A percentile compares a stretch with the other conserved stretches of the same genome.
phyloP scores from a whole-genome alignment of 2,113 vertebrate genomes.

The pig (Sus scrofa) region T2T-Sscrofa CM000812.6:258070501-258071000 shows the following conservation, averaged over 20 bases:
- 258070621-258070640: constrained; percentile 69
- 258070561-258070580: constrained; percentile 77
- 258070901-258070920: constrained; percentile 48
- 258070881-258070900: constrained; percentile 28
- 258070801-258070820: constrained; percentile 73
- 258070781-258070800: constrained; percentile 58
- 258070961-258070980: not conserved
- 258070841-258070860: constrained; percentile 63
- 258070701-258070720: constrained; percentile 81
- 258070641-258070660: constrained; percentile 75
- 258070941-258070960: not conserved
- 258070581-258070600: constrained; percentile 82
- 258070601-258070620: constrained; percentile 79
- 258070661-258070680: constrained; percentile 56
- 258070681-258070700: constrained; percentile 70
- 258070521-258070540: constrained; percentile 80
- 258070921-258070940: not conserved
- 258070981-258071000: not conserved
- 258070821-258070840: constrained; percentile 73
- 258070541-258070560: constrained; percentile 81
- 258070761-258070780: constrained; percentile 80
- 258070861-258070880: constrained; percentile 66
- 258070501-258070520: constrained; percentile 59
- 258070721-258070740: constrained; percentile 76
- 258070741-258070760: constrained; percentile 81